Base-by-base conservation (phyloP, 2,113 vertebrate genomes). In the Cyphomyrus plagiostoma region DNA sequence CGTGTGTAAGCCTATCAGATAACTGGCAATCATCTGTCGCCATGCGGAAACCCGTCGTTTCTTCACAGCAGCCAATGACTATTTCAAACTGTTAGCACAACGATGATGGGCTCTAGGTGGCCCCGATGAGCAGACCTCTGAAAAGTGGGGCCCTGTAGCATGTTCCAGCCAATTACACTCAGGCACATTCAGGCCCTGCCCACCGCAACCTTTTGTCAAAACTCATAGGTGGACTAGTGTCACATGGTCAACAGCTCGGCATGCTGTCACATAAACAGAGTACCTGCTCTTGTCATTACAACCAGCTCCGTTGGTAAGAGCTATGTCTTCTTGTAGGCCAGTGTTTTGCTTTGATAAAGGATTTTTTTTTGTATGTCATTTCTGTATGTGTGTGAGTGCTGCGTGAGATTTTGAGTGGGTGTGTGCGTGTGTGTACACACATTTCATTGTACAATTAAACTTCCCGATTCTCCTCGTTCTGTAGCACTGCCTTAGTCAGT, bases 401-500 rank as follows among this genome's bases (percentile, higher is more conserved):
- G 52, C 58, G 88, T 58, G 39, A 62, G 19, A 8, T 35, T 88
- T 19, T 70, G 58, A 30, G 62, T 77, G 42, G 15, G 62, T 84
- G 35, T 39, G 21, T 26, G 21, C 13, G 5, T 62, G 88, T 89
- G 50, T 56, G 52, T 46, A 62, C 35, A 23, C 35, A 1, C 49
- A 19, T 23, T 88, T 88, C 10, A 62, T 46, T 39, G 15, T 88
- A 62, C 52, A 58, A 42, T 88, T 62, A 42, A 23, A 82, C 23
- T 48, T 85, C 52, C 77, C 39, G 17, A 48, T 89, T 89, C 23
- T 83, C 50, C 74, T 19, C n/a, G 26, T 58, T 85, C 89, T 85
- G 89, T 89, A 84, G 89, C 89, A 89, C 80, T 89, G 89, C 80
- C 80, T 84, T 89, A 89, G 88, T 89, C 83, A 26, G 35, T 85